A percentile compares a stretch with the other conserved stretches of the same genome.
Conservation (phyloP, 2,113 vertebrate genomes). For the Phalacrocorax pelagicus region DNA sequence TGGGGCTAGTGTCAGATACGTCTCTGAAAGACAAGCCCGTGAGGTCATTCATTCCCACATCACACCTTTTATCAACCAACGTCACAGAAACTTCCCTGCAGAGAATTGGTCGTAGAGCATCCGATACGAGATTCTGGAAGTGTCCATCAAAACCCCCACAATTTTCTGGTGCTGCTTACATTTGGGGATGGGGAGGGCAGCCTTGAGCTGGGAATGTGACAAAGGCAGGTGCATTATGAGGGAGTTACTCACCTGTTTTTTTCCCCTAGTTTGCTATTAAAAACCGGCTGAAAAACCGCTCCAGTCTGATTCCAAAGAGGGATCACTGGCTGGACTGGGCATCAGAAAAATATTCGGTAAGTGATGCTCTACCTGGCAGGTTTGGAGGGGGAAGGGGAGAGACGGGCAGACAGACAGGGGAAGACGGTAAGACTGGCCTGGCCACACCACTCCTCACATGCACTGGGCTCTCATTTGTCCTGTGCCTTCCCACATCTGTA, state of each 20-base stretch:
- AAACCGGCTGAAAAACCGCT: conserved; percentile 82
- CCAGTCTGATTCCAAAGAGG: conserved; percentile 72
- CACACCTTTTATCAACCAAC: neutral
- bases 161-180: neutral
- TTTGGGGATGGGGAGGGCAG: neutral
- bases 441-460: neutral
- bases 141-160: neutral
- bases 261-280: conserved; percentile 85
- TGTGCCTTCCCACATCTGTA: neutral
- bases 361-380: neutral
- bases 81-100: neutral
- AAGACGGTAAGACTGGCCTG: neutral
- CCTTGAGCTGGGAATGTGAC: neutral
- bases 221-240: accelerated
- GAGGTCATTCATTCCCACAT: neutral
- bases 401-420: neutral
- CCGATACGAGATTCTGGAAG: neutral
- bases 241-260: neutral
- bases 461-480: neutral
- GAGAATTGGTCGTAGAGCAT: neutral
- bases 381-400: neutral
- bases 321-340: conserved; percentile 97
- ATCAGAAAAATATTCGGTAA: conserved; percentile 89
- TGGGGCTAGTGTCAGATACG: neutral
- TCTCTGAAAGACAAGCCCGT: neutral